Evolutionary conservation across 2,888 invertebrate genomes (phyloP).

Genomic region (Eupithecia subumbrata): DNA sequence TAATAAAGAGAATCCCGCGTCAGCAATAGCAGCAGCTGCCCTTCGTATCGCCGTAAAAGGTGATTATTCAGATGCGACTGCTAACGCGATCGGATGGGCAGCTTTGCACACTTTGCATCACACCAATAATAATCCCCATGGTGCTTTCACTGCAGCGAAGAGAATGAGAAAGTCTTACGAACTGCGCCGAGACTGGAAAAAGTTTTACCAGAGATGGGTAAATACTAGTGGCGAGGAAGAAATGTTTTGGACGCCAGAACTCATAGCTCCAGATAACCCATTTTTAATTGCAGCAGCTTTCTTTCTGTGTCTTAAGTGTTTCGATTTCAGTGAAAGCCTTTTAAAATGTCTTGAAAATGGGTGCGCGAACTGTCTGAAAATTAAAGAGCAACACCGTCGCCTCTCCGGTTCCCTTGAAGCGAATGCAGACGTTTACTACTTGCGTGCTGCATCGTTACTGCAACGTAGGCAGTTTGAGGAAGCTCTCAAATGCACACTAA

Average conservation of each 20-base stretch:
- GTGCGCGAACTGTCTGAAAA: constrained; percentile 53
- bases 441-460: constrained; percentile 66
- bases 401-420: constrained; percentile 15
- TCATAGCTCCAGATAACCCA: constrained; percentile 60
- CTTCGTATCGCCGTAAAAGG: constrained; percentile 72
- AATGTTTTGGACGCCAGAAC: constrained; percentile 66
- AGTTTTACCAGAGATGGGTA: constrained; percentile 64
- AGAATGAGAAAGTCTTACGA: constrained; percentile 74
- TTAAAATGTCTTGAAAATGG: constrained; percentile 64
- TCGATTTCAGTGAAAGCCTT: constrained; percentile 63
- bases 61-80: constrained; percentile 68
- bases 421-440: constrained; percentile 62
- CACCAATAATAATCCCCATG: constrained; percentile 53
- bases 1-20: constrained; percentile 55
- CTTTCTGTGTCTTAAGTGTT: constrained; percentile 74
- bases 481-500: constrained; percentile 58
- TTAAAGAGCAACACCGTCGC: constrained; percentile 6
- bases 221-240: constrained; percentile 75
- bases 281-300: constrained; percentile 73
- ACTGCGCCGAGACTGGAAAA: constrained; percentile 66
- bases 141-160: constrained; percentile 68
- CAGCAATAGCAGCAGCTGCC: constrained; percentile 61
- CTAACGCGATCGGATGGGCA: constrained; percentile 75
- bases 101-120: constrained; percentile 72
- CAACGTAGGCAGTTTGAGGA: constrained; percentile 55